phyloP scores from a whole-genome alignment of 2,888 invertebrate species.

The Phyllotreta striolata region DNA sequence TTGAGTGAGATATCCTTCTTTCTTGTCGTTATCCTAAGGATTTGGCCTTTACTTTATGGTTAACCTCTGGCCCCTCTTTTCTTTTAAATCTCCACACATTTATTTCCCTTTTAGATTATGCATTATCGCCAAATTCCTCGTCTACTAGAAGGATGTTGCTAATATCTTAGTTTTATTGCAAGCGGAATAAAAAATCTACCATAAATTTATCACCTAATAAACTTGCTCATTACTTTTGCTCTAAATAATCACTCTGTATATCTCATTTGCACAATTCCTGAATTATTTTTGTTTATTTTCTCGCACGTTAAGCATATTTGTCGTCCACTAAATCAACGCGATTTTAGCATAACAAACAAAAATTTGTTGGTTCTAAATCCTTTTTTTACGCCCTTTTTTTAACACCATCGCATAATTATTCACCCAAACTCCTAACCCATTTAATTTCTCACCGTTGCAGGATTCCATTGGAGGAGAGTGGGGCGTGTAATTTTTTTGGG shows the following conservation, averaged over 20 bases:
- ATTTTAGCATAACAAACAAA: slow-evolving; percentile 20
- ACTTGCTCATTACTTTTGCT: too few relatives aligned
- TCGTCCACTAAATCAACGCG: slow-evolving; percentile 9
- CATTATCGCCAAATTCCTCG: slow-evolving; percentile 53
- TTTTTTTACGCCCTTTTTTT: slow-evolving; percentile 12
- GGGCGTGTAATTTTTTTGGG: neutral
- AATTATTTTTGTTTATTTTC: too few relatives aligned
- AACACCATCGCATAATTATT: slow-evolving; percentile 22
- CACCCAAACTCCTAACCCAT: slow-evolving; percentile 15
- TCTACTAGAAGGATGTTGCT: slow-evolving; percentile 50
- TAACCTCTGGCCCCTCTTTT: slow-evolving; percentile 53
- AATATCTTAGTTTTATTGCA: slow-evolving; percentile 49
- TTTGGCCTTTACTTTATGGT: slow-evolving; percentile 56
- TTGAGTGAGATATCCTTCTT: slow-evolving; percentile 49
- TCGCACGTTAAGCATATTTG: too few relatives aligned
- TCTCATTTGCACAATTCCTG: too few relatives aligned
- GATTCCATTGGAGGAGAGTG: slow-evolving; percentile 5
- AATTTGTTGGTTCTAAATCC: slow-evolving; percentile 24
- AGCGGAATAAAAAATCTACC: neutral
- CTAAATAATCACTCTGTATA: too few relatives aligned
- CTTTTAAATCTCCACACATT: slow-evolving; percentile 55
- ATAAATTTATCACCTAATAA: neutral
- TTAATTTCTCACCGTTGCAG: slow-evolving; percentile 14
- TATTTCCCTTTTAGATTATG: slow-evolving; percentile 55
- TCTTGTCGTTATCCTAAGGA: slow-evolving; percentile 52